Evolutionary conservation across 64 coral and sea anemone species (phyloP), one percentile per base, ranked within the genome.

Genomic region (Porites australiensis): DNA sequence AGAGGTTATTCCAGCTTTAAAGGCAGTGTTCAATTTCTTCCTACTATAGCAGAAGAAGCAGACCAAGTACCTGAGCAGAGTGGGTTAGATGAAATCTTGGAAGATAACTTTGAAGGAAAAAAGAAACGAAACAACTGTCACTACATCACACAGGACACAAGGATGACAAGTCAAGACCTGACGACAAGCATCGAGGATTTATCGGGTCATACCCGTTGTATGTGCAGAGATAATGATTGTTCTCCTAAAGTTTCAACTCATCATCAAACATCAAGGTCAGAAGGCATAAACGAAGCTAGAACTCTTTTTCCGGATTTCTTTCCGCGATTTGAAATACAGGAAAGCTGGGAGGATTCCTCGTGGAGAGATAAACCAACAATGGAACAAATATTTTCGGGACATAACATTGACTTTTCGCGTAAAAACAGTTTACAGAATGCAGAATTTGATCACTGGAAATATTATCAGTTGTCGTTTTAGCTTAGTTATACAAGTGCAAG

Each of bases 301-400:
- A 19, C 5, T 64, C 19, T 84, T 14, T 84, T 84, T 69, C 81
- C 81, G 0, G 81, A 84, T 66, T 84, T 84, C 63, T 84, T 84
- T 84, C 81, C 81, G 4, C 81, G 47, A 67, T 65, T 47, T 21
- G 8, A 16, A 51, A 12, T 68, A 47, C 81, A 23, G 16, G 61
- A 84, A 16, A 68, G 7, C 46, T 65, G 11, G 50, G 81, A 76
- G 5, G 73, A 84, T 51, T 68, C 3, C 6, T 68, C 64, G 4
- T 43, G 48, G 73, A 76, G 18, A 68, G 4, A 61, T 7, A 64
- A 84, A 9, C 44, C 63, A 50, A 84, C 81, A n/a, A 49, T 84
- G 45, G 81, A 84, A 84, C 62, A 84, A 19, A 65, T 84, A 13
- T 84, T 68, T 20, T 84, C 81, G 37, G 45, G 63, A 50, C 61